These are phyloP conservation scores for Cirrhinus molitorella DNA, from an alignment of 2,797 vertebrate genomes.

Conservation along the genomic window DNA sequence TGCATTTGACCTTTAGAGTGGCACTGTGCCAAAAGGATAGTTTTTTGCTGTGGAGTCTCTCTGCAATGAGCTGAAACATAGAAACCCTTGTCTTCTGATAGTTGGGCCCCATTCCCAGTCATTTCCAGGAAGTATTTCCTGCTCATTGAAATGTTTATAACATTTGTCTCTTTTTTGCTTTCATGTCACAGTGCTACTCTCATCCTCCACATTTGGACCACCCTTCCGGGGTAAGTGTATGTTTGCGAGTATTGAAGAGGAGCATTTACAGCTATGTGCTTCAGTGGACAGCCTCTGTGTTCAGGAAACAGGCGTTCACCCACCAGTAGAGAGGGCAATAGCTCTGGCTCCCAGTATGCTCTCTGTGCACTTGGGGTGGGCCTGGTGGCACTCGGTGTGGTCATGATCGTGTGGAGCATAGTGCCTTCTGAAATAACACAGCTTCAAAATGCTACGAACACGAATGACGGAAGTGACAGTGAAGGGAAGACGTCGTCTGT, in stretches of 20 bases:
- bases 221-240: background rate
- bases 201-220: slow-evolving; percentile 30
- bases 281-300: slow-evolving; percentile 70
- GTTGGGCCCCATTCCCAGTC: slow-evolving; percentile 25
- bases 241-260: background rate
- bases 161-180: background rate
- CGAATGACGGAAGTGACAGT: background rate
- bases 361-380: slow-evolving; percentile 93
- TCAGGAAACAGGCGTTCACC: slow-evolving; percentile 55
- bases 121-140: slow-evolving; percentile 48
- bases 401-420: slow-evolving; percentile 96
- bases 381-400: slow-evolving; percentile 89
- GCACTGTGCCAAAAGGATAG: background rate
- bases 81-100: slow-evolving; percentile 18
- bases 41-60: background rate
- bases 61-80: background rate
- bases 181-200: slow-evolving; percentile 9
- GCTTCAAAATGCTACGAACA: slow-evolving; percentile 64
- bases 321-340: slow-evolving; percentile 53
- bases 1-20: slow-evolving; percentile 8
- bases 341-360: slow-evolving; percentile 90
- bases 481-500: slow-evolving; percentile 85
- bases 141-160: slow-evolving; percentile 14
- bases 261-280: slow-evolving; percentile 36
- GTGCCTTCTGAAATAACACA: slow-evolving; percentile 75